These are phyloP conservation scores for Coracopsis vasa DNA, from an alignment of 2,113 vertebrate genomes.

Conservation along the genomic window DNA sequence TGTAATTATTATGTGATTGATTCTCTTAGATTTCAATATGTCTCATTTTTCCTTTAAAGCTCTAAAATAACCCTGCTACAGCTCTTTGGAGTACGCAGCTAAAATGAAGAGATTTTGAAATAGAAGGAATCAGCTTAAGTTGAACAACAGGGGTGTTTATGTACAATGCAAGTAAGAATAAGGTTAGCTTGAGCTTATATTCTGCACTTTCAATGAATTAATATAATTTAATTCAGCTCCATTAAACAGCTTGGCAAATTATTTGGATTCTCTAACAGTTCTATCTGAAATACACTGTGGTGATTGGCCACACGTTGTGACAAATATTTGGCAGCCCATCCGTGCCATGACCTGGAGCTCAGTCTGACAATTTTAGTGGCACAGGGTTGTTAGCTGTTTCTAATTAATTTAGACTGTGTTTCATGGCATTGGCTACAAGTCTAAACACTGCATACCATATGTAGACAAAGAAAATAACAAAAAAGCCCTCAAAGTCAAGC, in stretches of 20 bases:
- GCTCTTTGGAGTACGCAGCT: background rate
- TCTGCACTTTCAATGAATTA: background rate
- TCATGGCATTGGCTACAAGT: background rate
- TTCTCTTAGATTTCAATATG: background rate
- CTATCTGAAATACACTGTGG: background rate
- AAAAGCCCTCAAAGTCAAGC: background rate
- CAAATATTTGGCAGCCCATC: conserved; percentile 19
- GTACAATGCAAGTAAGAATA: background rate
- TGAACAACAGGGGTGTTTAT: background rate
- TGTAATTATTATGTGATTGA: background rate
- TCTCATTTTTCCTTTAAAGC: background rate
- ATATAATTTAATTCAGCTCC: background rate
- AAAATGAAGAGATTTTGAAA: background rate
- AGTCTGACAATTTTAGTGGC: conserved; percentile 9
- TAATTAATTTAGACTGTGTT: conserved; percentile 19
- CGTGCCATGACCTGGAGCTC: background rate
- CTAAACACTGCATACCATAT: background rate
- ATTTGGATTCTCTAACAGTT: background rate
- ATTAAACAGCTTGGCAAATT: background rate
- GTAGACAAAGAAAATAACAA: background rate
- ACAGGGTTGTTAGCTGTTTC: background rate
- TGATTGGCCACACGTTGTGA: background rate
- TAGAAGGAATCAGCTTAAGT: background rate
- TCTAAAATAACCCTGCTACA: background rate
- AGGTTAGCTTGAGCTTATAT: background rate